phyloP scores from a whole-genome alignment of 1,140 invertebrate genomes.

The Theocolax elegans region DNA sequence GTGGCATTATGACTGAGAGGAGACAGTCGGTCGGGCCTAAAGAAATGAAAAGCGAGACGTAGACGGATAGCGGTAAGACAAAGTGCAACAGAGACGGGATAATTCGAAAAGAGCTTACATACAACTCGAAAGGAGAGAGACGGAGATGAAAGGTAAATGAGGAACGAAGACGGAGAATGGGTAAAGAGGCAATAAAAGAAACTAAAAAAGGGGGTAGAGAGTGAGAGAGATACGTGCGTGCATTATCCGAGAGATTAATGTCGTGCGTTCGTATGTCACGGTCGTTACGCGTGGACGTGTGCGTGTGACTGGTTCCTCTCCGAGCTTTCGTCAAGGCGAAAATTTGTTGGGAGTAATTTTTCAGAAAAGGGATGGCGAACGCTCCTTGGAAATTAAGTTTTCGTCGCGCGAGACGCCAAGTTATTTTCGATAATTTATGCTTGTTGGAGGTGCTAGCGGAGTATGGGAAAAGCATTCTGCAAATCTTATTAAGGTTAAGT shows the following conservation, averaged over 20 bases:
- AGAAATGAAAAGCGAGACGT: background rate
- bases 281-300: constrained; percentile 45
- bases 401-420: constrained; percentile 15
- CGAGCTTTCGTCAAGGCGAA: constrained; percentile 48
- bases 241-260: constrained; percentile 62
- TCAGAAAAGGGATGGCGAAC: constrained; percentile 14
- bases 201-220: constrained; percentile 14
- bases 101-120: background rate
- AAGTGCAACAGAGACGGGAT: background rate
- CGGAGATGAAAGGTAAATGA: constrained; percentile 29
- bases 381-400: constrained; percentile 37
- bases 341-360: constrained; percentile 48
- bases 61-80: constrained; percentile 7
- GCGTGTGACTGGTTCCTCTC: constrained; percentile 26
- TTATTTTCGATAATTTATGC: constrained; percentile 32
- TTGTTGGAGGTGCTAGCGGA: background rate
- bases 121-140: background rate
- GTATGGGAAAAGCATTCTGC: constrained; percentile 13
- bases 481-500: constrained; percentile 28
- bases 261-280: constrained; percentile 50
- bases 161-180: background rate
- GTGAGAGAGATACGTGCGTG: constrained; percentile 42
- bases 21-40: background rate
- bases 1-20: background rate
- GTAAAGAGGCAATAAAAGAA: constrained; percentile 38